Base-by-base conservation (phyloP, 92 coral and sea anemone species). In the Umimayanthus chanpuru region DNA sequence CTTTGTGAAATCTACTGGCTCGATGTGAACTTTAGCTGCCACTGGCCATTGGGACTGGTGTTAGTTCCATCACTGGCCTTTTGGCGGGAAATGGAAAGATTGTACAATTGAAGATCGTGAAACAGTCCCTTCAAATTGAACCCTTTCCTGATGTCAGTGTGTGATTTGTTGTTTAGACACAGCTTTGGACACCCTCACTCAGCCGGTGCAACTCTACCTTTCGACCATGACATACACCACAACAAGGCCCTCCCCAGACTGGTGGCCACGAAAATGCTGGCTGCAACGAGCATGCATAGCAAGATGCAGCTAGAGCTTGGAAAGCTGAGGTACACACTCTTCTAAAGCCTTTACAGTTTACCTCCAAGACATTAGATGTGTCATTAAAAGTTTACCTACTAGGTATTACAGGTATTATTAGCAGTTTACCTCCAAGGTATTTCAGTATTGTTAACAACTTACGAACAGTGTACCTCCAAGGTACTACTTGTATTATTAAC, bases 261-360 rank as follows among this genome's bases (percentile, higher is more conserved):
- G 9, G 98, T 97, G 2, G 99, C 99, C 12, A 94, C 97, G 55
- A 96, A 96, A 80, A 93, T 97, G 94, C 86, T 97, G 56, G 96
- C 98, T 0, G 99, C 99, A 38, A 94, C 98, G 28, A 97, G 98
- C 30, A 94, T 96, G 86, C 98, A 97, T 29, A 89, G 94, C 86
- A 97, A 97, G 88, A 97, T 97, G 98, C 98, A 95, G 80, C 87
- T 92, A 72, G 98, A 95, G 88, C 96, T 97, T 29, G 99, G 98
- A 85, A 92, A 91, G 65, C 73, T 88, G 76, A 88, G 95, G 97
- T 94, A 89, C 23, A 77, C 3, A 18, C 3, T 10, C 58, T 12
- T 3, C 5, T 32, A 47, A 11, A 47, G 50, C 50, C 50, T 7
- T 73, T 2, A 29, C 38, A 47, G 11, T 0, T 9, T 47, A 47